Evolutionary conservation across 2,113 vertebrate genomes (phyloP), one percentile per base, ranked within the genome.

Genomic region (Choloepus hoffmanni): DNA sequence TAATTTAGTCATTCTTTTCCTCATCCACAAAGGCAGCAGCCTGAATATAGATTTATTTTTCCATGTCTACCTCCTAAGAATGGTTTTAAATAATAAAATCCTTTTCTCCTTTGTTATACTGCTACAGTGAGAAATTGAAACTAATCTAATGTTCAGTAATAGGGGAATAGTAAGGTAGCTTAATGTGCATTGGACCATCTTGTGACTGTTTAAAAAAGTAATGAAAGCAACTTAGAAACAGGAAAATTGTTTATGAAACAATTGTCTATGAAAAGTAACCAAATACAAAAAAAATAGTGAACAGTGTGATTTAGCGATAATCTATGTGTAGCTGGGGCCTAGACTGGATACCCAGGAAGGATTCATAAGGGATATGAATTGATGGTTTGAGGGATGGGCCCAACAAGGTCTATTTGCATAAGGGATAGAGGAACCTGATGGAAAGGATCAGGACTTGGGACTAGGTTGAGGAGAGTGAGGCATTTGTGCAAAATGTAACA

Each of bases 221-320:
- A 89, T 78, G 74, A 79, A 89, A 63, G 73, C 55, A 60, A 89
- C 28, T 30, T 60, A 67, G 63, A 89, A 94, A 92, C 48, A 95
- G 55, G 43, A 73, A 94, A 92, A 78, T 55, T 67, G 24, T 92
- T 67, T 74, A 85, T 28, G 68, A 92, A 82, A 79, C 53, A 89
- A 70, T 70, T 63, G n/a, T 70, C 88, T 88, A 70, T 89, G 26
- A 67, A 92, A 89, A 86, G 55, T 73, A 83, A 67, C 60, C 63
- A 82, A 48, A 70, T 67, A 48, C 24, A 62, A 68, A 62, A 62
- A 62, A 81, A 82, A 23, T 72, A 33, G 26, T 79, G 84, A 78
- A 45, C 14, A 62, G 28, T 3, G 0, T 60, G 28, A 77, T 65
- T 48, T 50, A 81, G 24, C 33, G 36, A 23, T 77, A 76, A 87